Evolutionary conservation across 1,140 invertebrate species (phyloP), one percentile per base, ranked within the genome.

Genomic region (Drosophila parabipectinata): DNA sequence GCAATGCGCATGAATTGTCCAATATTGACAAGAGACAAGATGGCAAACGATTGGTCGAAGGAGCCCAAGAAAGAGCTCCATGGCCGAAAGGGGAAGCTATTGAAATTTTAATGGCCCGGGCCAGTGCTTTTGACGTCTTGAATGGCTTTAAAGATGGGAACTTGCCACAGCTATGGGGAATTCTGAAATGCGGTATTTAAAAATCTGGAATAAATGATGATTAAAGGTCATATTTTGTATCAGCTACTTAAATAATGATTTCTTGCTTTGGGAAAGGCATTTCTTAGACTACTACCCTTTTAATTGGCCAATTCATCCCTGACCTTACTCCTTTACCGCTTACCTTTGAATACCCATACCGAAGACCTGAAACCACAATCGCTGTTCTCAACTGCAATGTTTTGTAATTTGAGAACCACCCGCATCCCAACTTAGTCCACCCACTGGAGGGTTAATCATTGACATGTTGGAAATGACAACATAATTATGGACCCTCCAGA

Each of bases 1-100:
- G 79, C 84, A 88, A 69, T 79, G 83, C 83, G 83, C 83, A 87
- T 87, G 82, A 88, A 88, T 87, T 87, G 83, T 88, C 72, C 79
- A 87, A 88, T 88, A 87, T 82, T 88, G 83, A 88, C 83, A 87
- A 79, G 64, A 78, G 78, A 79, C 78, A 82, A 85, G 83, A 68
- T 60, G 60, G 61, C 69, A 21, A 54, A 58, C 62, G 71, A 87
- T 87, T 87, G 83, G 71, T 79, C 12, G 50, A 48, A 15, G 37
- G 34, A 18, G 44, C 41, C 24, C 14, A 18, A 21, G 48, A 72
- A 72, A 28, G 67, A 72, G 51, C 47, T 50, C 64, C 51, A 55
- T 30, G 53, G 72, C 45, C 30, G 32, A 44, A 44, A 44, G 56
- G 34, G 44, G 15, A 55, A 57, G 48, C 82, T 76, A 81, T 84